Evolutionary conservation across 2,888 invertebrate species (phyloP).

Genomic region (Griposia aprilina): DNA sequence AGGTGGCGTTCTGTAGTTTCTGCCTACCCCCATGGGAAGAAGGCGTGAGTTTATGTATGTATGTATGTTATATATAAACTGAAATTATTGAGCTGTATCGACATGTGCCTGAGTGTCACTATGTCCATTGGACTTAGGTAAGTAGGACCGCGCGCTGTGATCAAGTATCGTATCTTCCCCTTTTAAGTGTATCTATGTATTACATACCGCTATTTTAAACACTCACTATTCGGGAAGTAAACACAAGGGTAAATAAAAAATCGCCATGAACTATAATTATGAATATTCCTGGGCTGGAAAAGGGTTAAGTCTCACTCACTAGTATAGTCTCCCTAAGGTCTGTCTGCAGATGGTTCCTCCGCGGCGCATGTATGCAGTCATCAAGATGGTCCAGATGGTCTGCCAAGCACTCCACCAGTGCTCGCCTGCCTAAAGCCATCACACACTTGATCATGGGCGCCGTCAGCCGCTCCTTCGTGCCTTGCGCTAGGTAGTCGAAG

Average conservation of each 20-base stretch:
- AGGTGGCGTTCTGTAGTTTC: no score
- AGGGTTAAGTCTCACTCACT: conserved; percentile 27
- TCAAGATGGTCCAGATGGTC: conserved; percentile 83
- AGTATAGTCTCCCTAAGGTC: conserved; percentile 81
- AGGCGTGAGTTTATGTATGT: no score
- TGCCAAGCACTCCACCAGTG: conserved; percentile 82
- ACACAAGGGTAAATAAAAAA: not conserved
- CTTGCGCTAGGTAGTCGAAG: conserved; percentile 87
- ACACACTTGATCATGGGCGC: conserved; percentile 88
- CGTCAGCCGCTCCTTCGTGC: conserved; percentile 85
- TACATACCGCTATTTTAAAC: not conserved
- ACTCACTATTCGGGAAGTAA: not conserved
- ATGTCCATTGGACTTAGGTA: no score
- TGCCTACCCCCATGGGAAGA: no score
- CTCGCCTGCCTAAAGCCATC: conserved; percentile 83
- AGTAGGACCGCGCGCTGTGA: no score
- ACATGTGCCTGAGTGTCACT: no score
- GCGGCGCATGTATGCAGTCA: conserved; percentile 72
- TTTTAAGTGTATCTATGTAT: no score
- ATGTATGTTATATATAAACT: no score
- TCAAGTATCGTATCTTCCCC: no score
- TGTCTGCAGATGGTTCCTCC: conserved; percentile 63
- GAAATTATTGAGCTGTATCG: no score
- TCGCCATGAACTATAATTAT: no score
- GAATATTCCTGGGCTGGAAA: no score